phyloP scores from a whole-genome alignment of 2,113 vertebrate species.

The Mormyrus iriodes region DNA sequence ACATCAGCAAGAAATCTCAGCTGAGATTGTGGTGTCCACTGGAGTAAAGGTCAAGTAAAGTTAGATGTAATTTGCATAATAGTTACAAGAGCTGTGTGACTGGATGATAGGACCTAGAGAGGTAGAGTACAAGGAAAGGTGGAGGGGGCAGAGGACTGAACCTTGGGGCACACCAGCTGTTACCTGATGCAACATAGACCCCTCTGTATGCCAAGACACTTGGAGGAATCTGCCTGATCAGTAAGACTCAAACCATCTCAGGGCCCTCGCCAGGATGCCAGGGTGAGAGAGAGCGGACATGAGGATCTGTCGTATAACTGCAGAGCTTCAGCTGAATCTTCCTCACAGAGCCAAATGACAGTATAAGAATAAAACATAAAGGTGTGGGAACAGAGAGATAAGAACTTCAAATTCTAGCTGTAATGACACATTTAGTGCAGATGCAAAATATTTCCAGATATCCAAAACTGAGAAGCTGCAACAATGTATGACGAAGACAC shows the following conservation, averaged over 20 bases:
- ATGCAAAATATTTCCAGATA: neutral
- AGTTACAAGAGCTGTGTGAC: neutral
- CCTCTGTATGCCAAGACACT: neutral
- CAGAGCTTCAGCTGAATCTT: neutral
- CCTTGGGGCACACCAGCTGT: neutral
- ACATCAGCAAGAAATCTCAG: neutral
- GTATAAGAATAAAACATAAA: neutral
- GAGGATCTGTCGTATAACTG: neutral
- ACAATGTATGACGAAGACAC: neutral
- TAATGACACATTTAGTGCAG: neutral
- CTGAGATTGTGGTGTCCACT: neutral
- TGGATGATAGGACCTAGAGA: neutral
- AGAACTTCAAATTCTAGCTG: neutral
- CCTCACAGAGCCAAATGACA: neutral
- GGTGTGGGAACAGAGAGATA: neutral
- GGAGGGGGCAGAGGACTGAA: neutral
- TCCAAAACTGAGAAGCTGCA: neutral
- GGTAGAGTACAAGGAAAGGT: neutral
- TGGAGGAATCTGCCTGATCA: neutral
- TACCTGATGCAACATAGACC: neutral
- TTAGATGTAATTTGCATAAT: neutral
- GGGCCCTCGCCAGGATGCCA: neutral
- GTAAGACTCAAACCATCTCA: neutral
- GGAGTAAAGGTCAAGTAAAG: neutral
- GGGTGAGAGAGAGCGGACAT: neutral